Evolutionary conservation across 2,113 vertebrate genomes (phyloP).

Genomic region (Polypterus senegalus): DNA sequence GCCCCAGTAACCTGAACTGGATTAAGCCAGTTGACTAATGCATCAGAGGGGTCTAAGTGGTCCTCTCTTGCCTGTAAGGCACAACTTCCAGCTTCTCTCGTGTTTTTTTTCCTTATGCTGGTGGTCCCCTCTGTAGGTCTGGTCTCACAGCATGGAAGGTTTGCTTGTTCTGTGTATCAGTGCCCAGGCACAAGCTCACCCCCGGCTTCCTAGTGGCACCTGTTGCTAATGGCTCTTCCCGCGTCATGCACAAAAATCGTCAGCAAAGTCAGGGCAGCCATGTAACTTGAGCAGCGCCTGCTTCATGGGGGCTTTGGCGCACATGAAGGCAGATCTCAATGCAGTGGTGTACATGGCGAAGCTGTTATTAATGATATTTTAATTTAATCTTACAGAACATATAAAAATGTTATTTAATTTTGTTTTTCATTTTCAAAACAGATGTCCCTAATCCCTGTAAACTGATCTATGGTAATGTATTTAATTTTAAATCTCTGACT

Average conservation of each 20-base stretch:
- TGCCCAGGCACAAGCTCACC: no score
- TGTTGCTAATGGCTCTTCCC: conserved; percentile 1
- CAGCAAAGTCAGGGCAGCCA: conserved; percentile 8
- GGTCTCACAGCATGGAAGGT: no score
- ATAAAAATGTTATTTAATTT: conserved; percentile 55
- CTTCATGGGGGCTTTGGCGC: conserved; percentile 19
- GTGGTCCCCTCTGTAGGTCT: no score
- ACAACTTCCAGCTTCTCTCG: no score
- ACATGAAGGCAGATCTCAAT: conserved; percentile 22
- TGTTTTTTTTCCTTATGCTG: no score
- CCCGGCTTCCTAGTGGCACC: neutral
- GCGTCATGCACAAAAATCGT: conserved; percentile 5
- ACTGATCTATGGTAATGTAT: conserved; percentile 46
- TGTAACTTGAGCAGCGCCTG: conserved; percentile 38
- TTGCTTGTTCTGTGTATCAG: no score
- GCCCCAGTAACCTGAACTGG: no score
- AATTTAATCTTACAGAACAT: conserved; percentile 53
- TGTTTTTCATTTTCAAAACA: conserved; percentile 60
- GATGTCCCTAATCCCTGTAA: conserved; percentile 60
- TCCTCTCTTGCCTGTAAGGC: no score
- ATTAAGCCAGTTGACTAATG: no score
- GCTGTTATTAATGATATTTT: conserved; percentile 46
- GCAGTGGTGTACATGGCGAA: conserved; percentile 20
- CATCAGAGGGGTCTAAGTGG: no score
- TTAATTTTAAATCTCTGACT: conserved; percentile 42